These are phyloP conservation scores for Bubalus kerabau DNA, from an alignment of 2,113 vertebrate species.

Conservation along the genomic window DNA sequence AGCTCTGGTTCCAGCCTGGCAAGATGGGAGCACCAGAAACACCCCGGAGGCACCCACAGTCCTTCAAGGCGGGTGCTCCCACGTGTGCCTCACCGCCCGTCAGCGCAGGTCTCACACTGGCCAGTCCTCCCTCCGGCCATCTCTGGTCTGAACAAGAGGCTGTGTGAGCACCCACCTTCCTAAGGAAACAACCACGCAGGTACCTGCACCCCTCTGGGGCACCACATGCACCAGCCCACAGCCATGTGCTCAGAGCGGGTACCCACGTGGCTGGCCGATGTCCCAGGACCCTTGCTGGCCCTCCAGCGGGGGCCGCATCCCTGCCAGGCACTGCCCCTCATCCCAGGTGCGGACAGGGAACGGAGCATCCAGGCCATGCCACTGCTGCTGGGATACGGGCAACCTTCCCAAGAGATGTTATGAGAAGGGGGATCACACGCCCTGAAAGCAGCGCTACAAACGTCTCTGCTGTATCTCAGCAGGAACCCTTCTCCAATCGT, in stretches of 20 bases:
- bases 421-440: neutral
- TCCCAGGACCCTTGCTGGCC: neutral
- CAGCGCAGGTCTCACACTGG: neutral
- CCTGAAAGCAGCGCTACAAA: neutral
- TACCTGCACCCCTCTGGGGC: accelerated
- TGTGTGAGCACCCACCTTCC: neutral
- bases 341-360: neutral
- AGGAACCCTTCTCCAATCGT: neutral
- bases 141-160: neutral
- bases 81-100: accelerated
- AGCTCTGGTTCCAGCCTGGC: neutral
- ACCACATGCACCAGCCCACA: neutral
- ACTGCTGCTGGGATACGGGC: neutral
- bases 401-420: neutral
- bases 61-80: neutral
- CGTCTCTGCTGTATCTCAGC: neutral
- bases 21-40: neutral
- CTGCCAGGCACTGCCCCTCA: neutral
- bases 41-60: neutral
- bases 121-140: neutral
- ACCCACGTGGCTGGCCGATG: neutral
- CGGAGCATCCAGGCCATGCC: neutral
- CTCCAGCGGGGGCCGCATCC: neutral
- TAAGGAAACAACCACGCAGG: no score
- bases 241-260: neutral